These are phyloP conservation scores for Alloplasta piceator DNA, from an alignment of 2,888 invertebrate genomes.

Conservation along the genomic window DNA sequence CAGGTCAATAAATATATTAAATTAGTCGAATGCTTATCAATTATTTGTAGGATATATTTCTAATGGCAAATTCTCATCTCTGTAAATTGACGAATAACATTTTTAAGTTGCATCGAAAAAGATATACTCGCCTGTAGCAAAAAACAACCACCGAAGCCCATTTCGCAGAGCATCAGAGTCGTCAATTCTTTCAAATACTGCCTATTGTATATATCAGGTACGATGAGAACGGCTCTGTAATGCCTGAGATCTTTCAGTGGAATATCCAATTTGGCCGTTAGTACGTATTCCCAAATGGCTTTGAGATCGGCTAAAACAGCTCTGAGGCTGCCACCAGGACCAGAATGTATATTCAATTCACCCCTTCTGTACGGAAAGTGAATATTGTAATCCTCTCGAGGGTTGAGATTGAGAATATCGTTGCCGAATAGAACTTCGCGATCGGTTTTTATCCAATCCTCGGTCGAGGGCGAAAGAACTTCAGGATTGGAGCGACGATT, in stretches of 20 bases:
- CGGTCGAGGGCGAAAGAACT: conserved; percentile 85
- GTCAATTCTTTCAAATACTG: conserved; percentile 93
- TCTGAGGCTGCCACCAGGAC: conserved; percentile 93
- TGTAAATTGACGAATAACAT: not conserved
- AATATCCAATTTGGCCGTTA: conserved; percentile 91
- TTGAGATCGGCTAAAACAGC: conserved; percentile 93
- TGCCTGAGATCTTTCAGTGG: conserved; percentile 87
- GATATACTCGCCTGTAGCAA: conserved; percentile 88
- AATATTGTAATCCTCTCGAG: conserved; percentile 90
- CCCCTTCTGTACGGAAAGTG: conserved; percentile 96
- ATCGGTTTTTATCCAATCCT: conserved; percentile 87
- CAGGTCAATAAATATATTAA: no score
- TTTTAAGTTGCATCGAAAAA: conserved; percentile 3
- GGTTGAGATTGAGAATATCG: conserved; percentile 89
- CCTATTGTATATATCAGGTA: conserved; percentile 95
- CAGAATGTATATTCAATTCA: conserved; percentile 93
- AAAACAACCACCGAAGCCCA: conserved; percentile 94
- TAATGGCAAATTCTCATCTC: not conserved
- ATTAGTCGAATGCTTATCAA: no score
- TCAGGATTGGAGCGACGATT: conserved; percentile 92
- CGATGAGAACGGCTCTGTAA: conserved; percentile 93
- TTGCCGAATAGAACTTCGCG: conserved; percentile 90
- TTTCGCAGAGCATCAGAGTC: conserved; percentile 90
- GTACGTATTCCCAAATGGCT: conserved; percentile 93
- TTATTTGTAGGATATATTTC: no score